Evolutionary conservation across 2,797 vertebrate genomes (phyloP), one percentile per base, ranked within the genome.

Genomic region (Phalloptychus januarius): DNA sequence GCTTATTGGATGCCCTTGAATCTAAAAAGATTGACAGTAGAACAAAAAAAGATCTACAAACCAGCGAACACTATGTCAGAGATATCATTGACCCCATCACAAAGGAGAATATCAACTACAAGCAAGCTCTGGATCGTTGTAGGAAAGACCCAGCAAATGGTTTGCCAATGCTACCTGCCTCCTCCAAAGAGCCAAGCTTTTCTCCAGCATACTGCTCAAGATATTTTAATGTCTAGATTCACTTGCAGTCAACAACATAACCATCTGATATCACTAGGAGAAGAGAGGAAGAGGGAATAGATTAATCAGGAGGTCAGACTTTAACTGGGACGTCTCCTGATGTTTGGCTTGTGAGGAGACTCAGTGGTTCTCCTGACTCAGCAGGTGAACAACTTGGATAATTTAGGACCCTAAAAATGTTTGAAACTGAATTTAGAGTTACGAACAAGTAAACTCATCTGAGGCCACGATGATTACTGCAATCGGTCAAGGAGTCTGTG

Each of bases 81-180:
- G 97, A 98, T 83, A 91, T 99, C 50, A 72, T 92, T 12, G 97
- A 99, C 84, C 98, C 98, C n/a, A 54, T 97, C 82, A 97, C 96
- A 77, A 97, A 97, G 83, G 96, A 98, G 93, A 96, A 95, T 83
- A 94, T 99, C 82, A 97, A 94, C 94, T 99, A 99, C 93, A 97
- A 97, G 88, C 97, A 99, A 85, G 97, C 97, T 85, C 95, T 99
- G 94, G 93, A 87, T n/a, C 96, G 95, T 83, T 98, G 97, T 90
- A 95, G 93, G 88, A 96, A 61, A 87, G 97, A 99, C 89, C 95
- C 93, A 0, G 15, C 80, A 54, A 95, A 96, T 33, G 96, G 97
- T 77, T 92, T 99, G 56, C 95, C 95, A 12, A 95, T 99, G 90
- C 94, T 99, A 56, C 96, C 97, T 0, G 96, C 95, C 0, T 96